Evolutionary conservation across 2,797 vertebrate genomes (phyloP), one percentile per base, ranked within the genome.

Genomic region (Gambusia yucatana): DNA sequence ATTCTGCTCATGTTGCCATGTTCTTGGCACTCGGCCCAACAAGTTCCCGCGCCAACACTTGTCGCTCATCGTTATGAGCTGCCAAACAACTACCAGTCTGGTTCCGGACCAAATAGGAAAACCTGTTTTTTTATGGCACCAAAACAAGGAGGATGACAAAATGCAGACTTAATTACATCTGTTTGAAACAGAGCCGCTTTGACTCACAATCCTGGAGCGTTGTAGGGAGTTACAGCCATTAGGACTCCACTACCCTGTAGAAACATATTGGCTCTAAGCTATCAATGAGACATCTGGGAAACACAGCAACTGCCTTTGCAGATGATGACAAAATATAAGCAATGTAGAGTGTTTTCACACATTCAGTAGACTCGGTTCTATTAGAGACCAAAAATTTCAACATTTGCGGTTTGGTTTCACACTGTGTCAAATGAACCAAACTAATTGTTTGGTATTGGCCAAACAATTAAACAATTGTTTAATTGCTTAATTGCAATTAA

Each of bases 41-140:
- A 41, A 39, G 80, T 84, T 91, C 65, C 79, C 16, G 46, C 72
- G 61, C 43, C 9, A 44, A 76, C 81, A 82, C 77, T 82, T 81
- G 88, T 82, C 88, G 88, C 72, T 92, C 84, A 86, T 87, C 75
- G 76, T 87, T 73, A 84, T 47, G 59, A 86, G 80, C 57, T 74
- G 84, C 87, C 87, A 84, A 85, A 85, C 79, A 86, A 79, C 81
- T 33, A 70, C 0, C 6, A 78, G 77, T 65, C 72, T 73, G 46
- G 75, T 0, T 13, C 44, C 41, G 63, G 79, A 52, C 55, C 70
- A 82, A 83, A 72, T 28, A 20, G 76, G 28, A 75, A 76, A 83
- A 70, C 73, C 65, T 48, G 72, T 71, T 52, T 52, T 78, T 75
- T 84, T 65, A 72, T 4, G 69, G 59, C 36, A n/a, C 7, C 46